A percentile compares a stretch with the other conserved stretches of the same genome.
Conservation (phyloP, 1,140 invertebrate species). For the Babylonia areolata region DNA sequence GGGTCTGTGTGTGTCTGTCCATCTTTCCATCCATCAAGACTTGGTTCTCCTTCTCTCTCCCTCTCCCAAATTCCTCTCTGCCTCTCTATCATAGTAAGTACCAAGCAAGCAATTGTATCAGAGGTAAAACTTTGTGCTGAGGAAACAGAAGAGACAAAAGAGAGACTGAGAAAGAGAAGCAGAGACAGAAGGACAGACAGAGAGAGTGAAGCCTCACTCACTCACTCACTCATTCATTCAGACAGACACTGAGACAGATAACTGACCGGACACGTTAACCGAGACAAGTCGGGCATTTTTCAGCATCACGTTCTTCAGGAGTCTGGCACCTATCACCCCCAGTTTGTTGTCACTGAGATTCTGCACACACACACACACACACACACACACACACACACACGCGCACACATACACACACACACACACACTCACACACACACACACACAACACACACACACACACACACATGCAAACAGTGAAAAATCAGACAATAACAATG, state of each 20-base stretch:
- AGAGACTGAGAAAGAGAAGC: too few relatives aligned
- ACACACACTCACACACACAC: background rate
- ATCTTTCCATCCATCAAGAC: background rate
- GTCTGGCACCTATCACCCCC: constrained; percentile 43
- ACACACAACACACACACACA: constrained; percentile 2
- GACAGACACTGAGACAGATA: background rate
- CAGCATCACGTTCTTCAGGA: constrained; percentile 43
- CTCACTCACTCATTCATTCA: background rate
- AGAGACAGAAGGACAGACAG: too few relatives aligned
- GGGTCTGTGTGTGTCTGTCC: background rate
- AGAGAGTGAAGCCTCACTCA: background rate
- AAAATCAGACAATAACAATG: too few relatives aligned
- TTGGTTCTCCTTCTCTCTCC: background rate
- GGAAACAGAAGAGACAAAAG: too few relatives aligned
- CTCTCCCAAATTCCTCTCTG: too few relatives aligned
- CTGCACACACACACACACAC: background rate
- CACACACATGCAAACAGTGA: background rate
- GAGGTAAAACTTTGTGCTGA: too few relatives aligned
- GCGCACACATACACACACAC: background rate
- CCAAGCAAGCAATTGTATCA: too few relatives aligned
- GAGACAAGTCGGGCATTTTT: constrained; percentile 50
- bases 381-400: background rate
- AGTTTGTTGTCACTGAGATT: constrained; percentile 46
- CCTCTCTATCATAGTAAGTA: too few relatives aligned
- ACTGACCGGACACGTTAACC: constrained; percentile 50